Percentiles rank a stretch among this genome's conserved stretches.
These are phyloP conservation scores for Eupithecia dodoneata DNA, from an alignment of 2,888 invertebrate genomes.

Conservation along the genomic window DNA sequence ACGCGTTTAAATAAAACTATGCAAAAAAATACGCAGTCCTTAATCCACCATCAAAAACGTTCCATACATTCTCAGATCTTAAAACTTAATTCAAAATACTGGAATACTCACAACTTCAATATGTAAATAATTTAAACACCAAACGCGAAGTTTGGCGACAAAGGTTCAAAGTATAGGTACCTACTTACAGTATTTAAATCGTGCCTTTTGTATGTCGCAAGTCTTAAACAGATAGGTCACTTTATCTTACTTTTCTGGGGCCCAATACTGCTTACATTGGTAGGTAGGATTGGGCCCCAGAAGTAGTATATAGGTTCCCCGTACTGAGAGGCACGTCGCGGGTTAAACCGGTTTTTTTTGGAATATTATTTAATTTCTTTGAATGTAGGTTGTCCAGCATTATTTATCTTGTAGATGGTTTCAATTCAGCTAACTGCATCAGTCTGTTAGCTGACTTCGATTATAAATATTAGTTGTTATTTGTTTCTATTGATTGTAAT, in stretches of 20 bases:
- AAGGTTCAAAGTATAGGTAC: constrained; percentile 22
- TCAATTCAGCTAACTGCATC: too few relatives aligned
- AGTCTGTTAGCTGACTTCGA: too few relatives aligned
- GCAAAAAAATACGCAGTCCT: background rate
- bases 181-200: constrained; percentile 25
- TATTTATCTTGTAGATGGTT: too few relatives aligned
- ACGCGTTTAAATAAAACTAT: background rate
- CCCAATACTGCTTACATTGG: background rate
- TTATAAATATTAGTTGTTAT: too few relatives aligned
- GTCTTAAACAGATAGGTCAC: constrained; percentile 19
- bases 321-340: too few relatives aligned
- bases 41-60: background rate
- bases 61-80: background rate
- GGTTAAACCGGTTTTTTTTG: too few relatives aligned
- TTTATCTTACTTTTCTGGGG: background rate
- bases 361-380: too few relatives aligned
- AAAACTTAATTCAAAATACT: constrained; percentile 19
- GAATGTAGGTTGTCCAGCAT: too few relatives aligned
- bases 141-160: constrained; percentile 33
- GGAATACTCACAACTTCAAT: constrained; percentile 7
- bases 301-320: too few relatives aligned
- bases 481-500: too few relatives aligned
- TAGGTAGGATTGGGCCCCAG: too few relatives aligned
- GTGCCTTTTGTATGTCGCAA: constrained; percentile 6
- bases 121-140: constrained; percentile 33